These are phyloP conservation scores for Eilema depressum DNA, from an alignment of 2,888 invertebrate genomes.

Conservation along the genomic window DNA sequence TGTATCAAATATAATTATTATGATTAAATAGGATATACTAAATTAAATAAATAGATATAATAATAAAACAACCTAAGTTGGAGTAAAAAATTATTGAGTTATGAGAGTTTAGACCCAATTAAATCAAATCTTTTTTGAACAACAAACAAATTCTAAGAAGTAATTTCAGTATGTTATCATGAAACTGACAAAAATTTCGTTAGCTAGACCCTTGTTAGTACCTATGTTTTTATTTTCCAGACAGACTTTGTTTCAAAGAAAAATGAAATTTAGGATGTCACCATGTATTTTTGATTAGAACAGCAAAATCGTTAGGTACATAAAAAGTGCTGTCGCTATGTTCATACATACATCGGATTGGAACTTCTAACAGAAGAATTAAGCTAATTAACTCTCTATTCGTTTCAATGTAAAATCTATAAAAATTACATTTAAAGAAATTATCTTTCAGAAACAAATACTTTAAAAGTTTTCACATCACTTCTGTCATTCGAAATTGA, in stretches of 20 bases:
- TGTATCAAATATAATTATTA: conserved; percentile 74
- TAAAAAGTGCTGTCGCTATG: too few species aligned
- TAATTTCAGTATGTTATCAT: too few species aligned
- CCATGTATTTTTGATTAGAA: too few species aligned
- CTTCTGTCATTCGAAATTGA: background rate
- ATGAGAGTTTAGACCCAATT: background rate
- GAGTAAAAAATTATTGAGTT: conserved; percentile 37
- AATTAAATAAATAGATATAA: conserved; percentile 53
- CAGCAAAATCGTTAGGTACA: too few species aligned
- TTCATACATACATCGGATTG: too few species aligned
- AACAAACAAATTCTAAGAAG: too few species aligned
- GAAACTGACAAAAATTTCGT: too few species aligned
- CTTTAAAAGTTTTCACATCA: background rate
- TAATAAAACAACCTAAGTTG: conserved; percentile 36
- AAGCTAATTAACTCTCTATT: background rate
- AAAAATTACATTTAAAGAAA: background rate
- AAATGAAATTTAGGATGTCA: too few species aligned
- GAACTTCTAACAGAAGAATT: background rate
- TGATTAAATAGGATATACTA: conserved; percentile 57
- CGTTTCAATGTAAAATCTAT: too few species aligned
- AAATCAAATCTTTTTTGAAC: background rate
- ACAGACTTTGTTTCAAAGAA: too few species aligned
- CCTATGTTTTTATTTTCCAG: too few species aligned
- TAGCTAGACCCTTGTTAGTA: too few species aligned
- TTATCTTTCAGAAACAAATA: background rate